Percentiles rank a stretch among this genome's conserved stretches.
These are phyloP conservation scores for Rhynchonema sp. DNA, from an alignment of 2,888 invertebrate species.

Conservation along the genomic window DNA sequence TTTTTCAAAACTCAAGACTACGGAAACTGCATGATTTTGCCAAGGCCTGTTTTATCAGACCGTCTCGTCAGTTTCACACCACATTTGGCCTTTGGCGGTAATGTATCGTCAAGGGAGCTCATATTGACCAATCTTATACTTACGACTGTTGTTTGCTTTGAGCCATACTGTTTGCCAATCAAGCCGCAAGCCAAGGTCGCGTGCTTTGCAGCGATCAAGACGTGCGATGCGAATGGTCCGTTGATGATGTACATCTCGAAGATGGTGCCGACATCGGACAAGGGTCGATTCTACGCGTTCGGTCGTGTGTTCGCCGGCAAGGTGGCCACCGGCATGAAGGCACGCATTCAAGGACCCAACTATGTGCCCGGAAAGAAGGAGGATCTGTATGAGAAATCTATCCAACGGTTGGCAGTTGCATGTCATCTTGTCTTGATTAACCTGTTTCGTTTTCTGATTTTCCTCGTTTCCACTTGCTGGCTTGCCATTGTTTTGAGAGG, in stretches of 20 bases:
- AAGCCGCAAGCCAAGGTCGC: background rate
- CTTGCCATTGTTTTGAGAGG: background rate
- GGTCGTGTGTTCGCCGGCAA: constrained; percentile 98
- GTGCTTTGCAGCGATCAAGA: constrained; percentile 40
- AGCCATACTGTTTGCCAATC: background rate
- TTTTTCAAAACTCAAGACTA: too few relatives aligned
- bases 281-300: constrained; percentile 99
- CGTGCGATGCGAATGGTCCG: constrained; percentile 84
- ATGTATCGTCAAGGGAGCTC: too few relatives aligned
- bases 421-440: background rate
- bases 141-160: too few relatives aligned
- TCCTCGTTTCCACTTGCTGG: background rate
- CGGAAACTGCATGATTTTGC: too few relatives aligned
- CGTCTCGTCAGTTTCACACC: too few relatives aligned
- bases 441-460: background rate
- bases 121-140: too few relatives aligned
- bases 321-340: constrained; percentile 41
- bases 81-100: too few relatives aligned
- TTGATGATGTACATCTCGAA: constrained; percentile 99
- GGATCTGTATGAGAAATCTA: constrained; percentile 93
- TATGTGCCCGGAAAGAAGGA: constrained; percentile 93
- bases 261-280: constrained; percentile 99
- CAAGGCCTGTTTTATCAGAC: too few relatives aligned
- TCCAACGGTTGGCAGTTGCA: constrained; percentile 47
- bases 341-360: constrained; percentile 98